A percentile compares a stretch with the other conserved stretches of the same genome.
Evolutionary conservation across 2,113 vertebrate species (phyloP).

Genomic region (Sander lucioperca): DNA sequence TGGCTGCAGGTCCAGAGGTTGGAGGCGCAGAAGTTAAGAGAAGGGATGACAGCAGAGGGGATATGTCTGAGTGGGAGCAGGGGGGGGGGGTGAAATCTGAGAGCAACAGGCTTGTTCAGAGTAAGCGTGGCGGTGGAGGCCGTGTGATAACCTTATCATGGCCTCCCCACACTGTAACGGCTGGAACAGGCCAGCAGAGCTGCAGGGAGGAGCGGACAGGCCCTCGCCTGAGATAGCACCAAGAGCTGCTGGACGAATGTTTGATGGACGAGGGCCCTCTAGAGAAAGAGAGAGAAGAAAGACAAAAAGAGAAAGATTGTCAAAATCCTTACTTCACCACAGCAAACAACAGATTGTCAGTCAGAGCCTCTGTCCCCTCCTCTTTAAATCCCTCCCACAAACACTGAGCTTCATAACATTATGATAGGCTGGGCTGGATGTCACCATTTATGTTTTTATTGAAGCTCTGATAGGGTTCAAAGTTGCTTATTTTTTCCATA

Average conservation of each 20-base stretch:
- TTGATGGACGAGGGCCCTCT: conserved; percentile 12
- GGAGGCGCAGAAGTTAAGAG: background rate
- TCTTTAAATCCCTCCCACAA: background rate
- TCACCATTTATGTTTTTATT: background rate
- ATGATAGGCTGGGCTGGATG: background rate
- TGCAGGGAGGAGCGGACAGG: conserved; percentile 72
- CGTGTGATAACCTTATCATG: conserved; percentile 92
- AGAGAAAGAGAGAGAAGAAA: background rate
- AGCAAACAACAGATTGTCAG: conserved; percentile 75
- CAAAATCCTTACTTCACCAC: conserved; percentile 60
- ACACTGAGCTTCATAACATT: background rate
- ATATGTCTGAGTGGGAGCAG: background rate
- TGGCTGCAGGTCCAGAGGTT: conserved; percentile 38
- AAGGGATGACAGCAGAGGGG: conserved; percentile 27
- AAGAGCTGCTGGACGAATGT: conserved; percentile 15
- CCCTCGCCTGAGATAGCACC: conserved; percentile 69
- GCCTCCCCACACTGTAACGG: conserved; percentile 87
- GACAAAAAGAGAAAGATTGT: background rate
- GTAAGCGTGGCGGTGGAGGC: conserved; percentile 64
- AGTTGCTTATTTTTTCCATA: background rate
- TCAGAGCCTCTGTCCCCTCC: conserved; percentile 37
- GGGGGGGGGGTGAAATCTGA: conserved; percentile 86
- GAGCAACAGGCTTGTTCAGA: conserved; percentile 75
- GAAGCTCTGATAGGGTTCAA: background rate
- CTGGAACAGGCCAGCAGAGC: conserved; percentile 58